Evolutionary conservation across 1,140 invertebrate species (phyloP).

Genomic region (Sesamia nonagrioides): DNA sequence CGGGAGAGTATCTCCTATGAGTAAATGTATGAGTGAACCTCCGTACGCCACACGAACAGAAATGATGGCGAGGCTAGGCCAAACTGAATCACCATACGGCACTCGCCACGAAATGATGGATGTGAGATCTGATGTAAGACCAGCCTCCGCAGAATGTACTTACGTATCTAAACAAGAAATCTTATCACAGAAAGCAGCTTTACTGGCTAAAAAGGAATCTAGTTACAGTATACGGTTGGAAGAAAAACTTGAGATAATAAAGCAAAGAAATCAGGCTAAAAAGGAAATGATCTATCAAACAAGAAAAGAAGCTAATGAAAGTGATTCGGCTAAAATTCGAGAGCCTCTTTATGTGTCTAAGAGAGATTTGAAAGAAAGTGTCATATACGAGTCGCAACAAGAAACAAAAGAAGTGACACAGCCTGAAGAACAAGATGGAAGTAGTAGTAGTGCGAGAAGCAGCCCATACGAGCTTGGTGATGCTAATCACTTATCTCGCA

Average conservation of each 20-base stretch:
- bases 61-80: conserved; percentile 79
- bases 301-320: conserved; percentile 83
- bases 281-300: conserved; percentile 87
- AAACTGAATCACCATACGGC: conserved; percentile 76
- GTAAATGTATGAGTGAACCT: conserved; percentile 84
- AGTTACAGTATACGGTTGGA: conserved; percentile 77
- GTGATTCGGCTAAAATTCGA: conserved; percentile 77
- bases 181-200: conserved; percentile 85
- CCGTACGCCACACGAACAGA: conserved; percentile 80
- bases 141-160: conserved; percentile 81
- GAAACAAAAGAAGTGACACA: conserved; percentile 78
- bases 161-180: conserved; percentile 87
- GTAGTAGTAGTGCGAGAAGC: conserved; percentile 76
- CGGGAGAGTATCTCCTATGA: conserved; percentile 77
- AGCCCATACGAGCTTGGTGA: conserved; percentile 86
- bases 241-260: conserved; percentile 86
- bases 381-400: conserved; percentile 85
- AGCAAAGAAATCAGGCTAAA: conserved; percentile 86
- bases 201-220: conserved; percentile 80
- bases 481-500: conserved; percentile 84
- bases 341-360: conserved; percentile 86
- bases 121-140: conserved; percentile 68
- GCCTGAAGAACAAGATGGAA: conserved; percentile 59
- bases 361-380: conserved; percentile 84
- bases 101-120: conserved; percentile 71